Evolutionary conservation across 2,888 invertebrate genomes (phyloP).

Genomic region (Hirudinaria manillensis): DNA sequence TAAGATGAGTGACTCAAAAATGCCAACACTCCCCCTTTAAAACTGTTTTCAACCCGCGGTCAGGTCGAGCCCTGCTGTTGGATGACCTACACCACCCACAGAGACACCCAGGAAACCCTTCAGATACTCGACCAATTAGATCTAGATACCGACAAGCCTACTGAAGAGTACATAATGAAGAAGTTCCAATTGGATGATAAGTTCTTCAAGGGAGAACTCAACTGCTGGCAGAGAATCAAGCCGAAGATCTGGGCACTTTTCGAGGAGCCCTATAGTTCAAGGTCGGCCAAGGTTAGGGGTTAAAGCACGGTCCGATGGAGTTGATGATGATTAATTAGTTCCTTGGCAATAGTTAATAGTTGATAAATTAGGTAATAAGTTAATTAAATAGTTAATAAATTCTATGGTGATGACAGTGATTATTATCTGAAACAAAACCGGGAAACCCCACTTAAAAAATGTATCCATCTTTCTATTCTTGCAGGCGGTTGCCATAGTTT

Average conservation of each 20-base stretch:
- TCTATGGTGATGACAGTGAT: background rate
- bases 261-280: conserved; percentile 97
- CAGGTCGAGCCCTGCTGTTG: conserved; percentile 99
- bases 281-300: conserved; percentile 79
- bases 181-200: conserved; percentile 58
- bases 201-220: conserved; percentile 55
- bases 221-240: conserved; percentile 83
- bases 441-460: background rate
- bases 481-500: conserved; percentile 57
- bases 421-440: background rate
- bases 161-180: conserved; percentile 92
- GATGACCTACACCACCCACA: conserved; percentile 88
- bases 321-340: no score
- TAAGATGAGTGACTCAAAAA: no score
- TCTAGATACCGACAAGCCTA: conserved; percentile 89
- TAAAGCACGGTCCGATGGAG: background rate
- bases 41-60: conserved; percentile 70
- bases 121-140: conserved; percentile 94
- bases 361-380: no score
- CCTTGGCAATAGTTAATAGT: no score
- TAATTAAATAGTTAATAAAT: no score
- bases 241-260: conserved; percentile 98
- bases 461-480: background rate
- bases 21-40: background rate
- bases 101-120: conserved; percentile 95